Base-by-base conservation (phyloP, 2,888 invertebrate species). In the Eupeodes latifasciatus region DNA sequence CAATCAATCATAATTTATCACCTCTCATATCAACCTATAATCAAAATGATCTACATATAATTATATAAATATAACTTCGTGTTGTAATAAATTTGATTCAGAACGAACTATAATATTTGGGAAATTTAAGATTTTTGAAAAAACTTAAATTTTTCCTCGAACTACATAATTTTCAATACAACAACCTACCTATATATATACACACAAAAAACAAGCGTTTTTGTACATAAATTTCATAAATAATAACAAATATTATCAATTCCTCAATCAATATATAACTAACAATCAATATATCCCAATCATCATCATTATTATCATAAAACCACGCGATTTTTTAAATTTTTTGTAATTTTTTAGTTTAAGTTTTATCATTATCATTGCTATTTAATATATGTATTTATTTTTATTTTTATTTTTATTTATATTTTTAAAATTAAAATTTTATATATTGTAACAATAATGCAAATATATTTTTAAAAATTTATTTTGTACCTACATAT, bases 181-280 rank as follows among this genome's bases (percentile, higher is more conserved):
- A 19, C 64, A 69, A 57, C 40, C 40, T 27, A 27, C 27, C 27
- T 27, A 72, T 19, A 72, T 19, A 72, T 14, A 5, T 59, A 64
- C 12, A 64, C 44, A 86, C 78, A 55, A 49, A 64, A 78, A 81
- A 77, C 74, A 69, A 82, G 55, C 81, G 62, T 77, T 81, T 74
- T 75, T 75, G 80, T 72, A 75, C 75, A 82, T 79, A 72, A 51
- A 55, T 67, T 19, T 53, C 51, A 62, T 64, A 14, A 34, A 59
- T 40, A 34, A 59, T 59, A 11, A n/a, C 34, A 59, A 34, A 36
- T 59, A 11, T 51, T 36, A 59, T 59, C 59, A 59, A 59, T 59
- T 59, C 59, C 36, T 76, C 14, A 36, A 57, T 59, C 67, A 64
- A 72, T 57, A 27, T n/a, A 19, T 44, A 27, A 57, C 57, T 34